Base-by-base conservation (phyloP, 2,888 invertebrate genomes). In the Pegoplata infirma region DNA sequence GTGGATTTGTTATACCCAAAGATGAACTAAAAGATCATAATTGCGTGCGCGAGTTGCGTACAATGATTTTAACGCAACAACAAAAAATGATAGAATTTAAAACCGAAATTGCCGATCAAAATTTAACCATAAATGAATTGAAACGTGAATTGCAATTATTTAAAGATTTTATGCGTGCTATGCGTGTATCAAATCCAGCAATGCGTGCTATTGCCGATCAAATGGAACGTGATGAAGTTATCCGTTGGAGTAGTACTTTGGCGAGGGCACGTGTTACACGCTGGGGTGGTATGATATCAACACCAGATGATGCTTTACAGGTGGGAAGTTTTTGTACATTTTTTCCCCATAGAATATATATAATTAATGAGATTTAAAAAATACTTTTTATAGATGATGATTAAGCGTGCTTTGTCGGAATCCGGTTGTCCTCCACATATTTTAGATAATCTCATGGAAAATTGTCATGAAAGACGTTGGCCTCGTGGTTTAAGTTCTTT, bases 211-310 rank as follows among this genome's bases (percentile, higher is more conserved):
- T 97, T 64, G 96, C 97, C 3, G 97, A 97, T 87, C 96, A 97
- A 86, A 97, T 98, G 95, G 98, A 98, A 88, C 93, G 96, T 67
- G 97, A 97, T 86, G 98, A 98, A 89, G 96, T 98, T 73, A 92
- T 95, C 44, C 92, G 96, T 85, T 97, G 97, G 97, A 95, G 96
- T 53, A 93, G 92, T 83, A 94, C 96, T 0, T 90, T 97, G 55
- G 91, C 96, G 0, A 90, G 96, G 53, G 97, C 97, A 16, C 91
- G 97, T 76, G 98, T 98, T 51, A 97, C 97, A 0, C 92, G 98
- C 73, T 98, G 98, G 98, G 98, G 98, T 67, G 98, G 98, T 69
- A 98, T 98, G 97, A 98, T 98, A 86, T 98, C 98, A 25, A 98
- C 98, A 10, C 98, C 98, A 0, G 98, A 98, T 88, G 96, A 97